These are phyloP conservation scores for Benitochromis conjunctus DNA, from an alignment of 2,113 vertebrate genomes.

Conservation along the genomic window DNA sequence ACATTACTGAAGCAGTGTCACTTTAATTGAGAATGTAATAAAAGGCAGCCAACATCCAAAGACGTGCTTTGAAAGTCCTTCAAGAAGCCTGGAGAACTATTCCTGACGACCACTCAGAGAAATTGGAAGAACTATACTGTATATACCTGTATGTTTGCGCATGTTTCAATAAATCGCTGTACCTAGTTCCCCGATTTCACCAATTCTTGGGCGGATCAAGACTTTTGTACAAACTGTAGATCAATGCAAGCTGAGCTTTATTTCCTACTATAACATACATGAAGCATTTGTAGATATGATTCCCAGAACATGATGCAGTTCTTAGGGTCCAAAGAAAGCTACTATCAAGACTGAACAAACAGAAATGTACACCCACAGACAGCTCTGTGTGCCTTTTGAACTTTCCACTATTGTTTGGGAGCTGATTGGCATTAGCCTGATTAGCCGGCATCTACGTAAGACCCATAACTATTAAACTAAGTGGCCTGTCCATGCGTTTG, in stretches of 20 bases:
- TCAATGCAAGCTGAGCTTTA: not conserved
- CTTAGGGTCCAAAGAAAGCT: not conserved
- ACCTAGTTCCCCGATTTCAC: not conserved
- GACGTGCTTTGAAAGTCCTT: not conserved
- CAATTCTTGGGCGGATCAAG: too few relatives aligned
- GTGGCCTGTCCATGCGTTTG: slow-evolving; percentile 20
- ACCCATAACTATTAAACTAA: slow-evolving; percentile 41
- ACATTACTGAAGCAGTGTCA: not conserved
- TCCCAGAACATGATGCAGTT: not conserved
- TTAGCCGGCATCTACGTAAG: slow-evolving; percentile 12
- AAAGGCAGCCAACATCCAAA: not conserved
- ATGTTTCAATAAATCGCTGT: not conserved
- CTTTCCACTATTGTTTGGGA: not conserved
- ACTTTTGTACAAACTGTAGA: not conserved
- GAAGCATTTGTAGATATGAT: not conserved
- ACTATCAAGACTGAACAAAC: not conserved
- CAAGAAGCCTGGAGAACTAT: not conserved
- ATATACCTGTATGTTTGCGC: not conserved
- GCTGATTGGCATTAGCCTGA: slow-evolving; percentile 35
- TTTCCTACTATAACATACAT: not conserved
- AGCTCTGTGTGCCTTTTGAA: not conserved
- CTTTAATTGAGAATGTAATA: not conserved
- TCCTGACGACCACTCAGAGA: not conserved
- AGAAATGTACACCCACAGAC: not conserved
- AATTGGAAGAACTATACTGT: not conserved